A percentile compares a stretch with the other conserved stretches of the same genome.
Conservation (phyloP, 2,113 vertebrate genomes). For the Oryzias javanicus region DNA sequence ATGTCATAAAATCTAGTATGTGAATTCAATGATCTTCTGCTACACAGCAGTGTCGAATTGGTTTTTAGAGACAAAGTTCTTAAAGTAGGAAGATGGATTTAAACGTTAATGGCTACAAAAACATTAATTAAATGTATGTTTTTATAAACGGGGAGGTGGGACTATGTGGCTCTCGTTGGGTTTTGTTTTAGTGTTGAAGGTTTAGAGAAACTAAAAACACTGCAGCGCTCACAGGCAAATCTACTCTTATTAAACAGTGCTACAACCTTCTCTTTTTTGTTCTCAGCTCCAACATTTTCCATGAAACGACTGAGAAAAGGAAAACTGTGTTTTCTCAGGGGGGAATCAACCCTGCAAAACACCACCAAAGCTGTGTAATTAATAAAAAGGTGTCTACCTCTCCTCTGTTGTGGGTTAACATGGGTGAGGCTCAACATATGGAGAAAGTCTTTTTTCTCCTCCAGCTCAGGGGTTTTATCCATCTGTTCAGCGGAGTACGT, state of each 20-base stretch:
- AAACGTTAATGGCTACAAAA: too few species aligned
- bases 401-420: constrained; percentile 88
- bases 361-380: constrained; percentile 29
- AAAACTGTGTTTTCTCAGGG: constrained; percentile 3
- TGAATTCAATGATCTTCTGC: too few species aligned
- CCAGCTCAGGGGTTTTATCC: constrained; percentile 89
- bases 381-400: constrained; percentile 76
- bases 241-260: neutral
- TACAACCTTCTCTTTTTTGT: constrained; percentile 24
- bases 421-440: constrained; percentile 92
- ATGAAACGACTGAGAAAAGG: constrained; percentile 16
- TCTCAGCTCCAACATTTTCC: constrained; percentile 20
- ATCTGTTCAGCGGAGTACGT: constrained; percentile 92
- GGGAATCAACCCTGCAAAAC: constrained; percentile 19
- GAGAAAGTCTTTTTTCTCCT: constrained; percentile 95
- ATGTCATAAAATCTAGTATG: too few species aligned
- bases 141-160: too few species aligned
- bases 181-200: too few species aligned
- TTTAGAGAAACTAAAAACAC: too few species aligned
- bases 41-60: too few species aligned
- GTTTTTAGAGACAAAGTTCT: too few species aligned
- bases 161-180: too few species aligned
- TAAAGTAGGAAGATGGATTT: too few species aligned
- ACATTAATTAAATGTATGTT: too few species aligned
- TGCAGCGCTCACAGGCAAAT: too few species aligned